Evolutionary conservation across 2,888 invertebrate genomes (phyloP).

Genomic region (Pseudococcus jackbeardsleyi): DNA sequence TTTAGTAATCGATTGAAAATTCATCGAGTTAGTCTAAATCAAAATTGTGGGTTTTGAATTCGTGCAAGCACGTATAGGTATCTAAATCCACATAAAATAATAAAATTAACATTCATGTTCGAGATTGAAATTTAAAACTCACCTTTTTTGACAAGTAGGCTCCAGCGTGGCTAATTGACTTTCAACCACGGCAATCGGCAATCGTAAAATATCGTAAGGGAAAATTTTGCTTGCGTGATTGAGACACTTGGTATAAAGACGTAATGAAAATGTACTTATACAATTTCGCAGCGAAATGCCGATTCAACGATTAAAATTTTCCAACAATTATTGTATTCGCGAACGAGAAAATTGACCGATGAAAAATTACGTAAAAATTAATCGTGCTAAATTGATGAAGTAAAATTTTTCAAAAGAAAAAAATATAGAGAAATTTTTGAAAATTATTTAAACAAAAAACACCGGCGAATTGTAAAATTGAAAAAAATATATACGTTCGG

Average conservation of each 20-base stretch:
- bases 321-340: neutral
- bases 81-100: no score
- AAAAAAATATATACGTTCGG: neutral
- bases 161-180: slow-evolving; percentile 63
- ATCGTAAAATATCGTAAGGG: slow-evolving; percentile 61
- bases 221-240: slow-evolving; percentile 53
- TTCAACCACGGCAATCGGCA: slow-evolving; percentile 59
- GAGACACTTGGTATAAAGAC: neutral
- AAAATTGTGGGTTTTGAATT: neutral
- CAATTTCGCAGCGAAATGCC: neutral
- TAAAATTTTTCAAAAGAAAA: neutral
- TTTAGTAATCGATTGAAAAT: neutral
- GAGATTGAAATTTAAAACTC: neutral
- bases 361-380: neutral
- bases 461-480: neutral
- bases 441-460: neutral
- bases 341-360: slow-evolving; percentile 1
- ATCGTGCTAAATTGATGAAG: neutral
- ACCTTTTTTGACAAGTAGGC: slow-evolving; percentile 63
- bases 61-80: no score
- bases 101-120: no score
- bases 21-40: neutral
- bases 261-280: neutral
- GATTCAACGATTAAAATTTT: neutral
- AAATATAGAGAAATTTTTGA: no score